Base-by-base conservation (phyloP, 2,113 vertebrate species). In the Rhinopomastus cyanomelas region DNA sequence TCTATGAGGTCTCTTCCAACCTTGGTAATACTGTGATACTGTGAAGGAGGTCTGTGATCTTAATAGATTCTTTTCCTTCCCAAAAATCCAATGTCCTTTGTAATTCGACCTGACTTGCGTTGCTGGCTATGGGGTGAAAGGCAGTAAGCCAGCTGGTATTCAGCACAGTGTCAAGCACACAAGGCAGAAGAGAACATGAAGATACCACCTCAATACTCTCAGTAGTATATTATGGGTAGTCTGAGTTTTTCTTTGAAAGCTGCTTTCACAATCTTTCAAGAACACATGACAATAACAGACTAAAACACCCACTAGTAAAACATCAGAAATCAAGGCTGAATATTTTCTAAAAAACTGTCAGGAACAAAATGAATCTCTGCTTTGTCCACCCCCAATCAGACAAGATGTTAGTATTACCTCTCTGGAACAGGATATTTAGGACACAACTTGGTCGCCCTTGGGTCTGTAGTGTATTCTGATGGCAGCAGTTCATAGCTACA, bases 361-460 rank as follows among this genome's bases (percentile, higher is more conserved):
- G 8, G 8, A 91, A 30, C 88, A 78, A 87, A 91, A 32, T 22
- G 92, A 36, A 77, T 30, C 39, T 56, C 52, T 52, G 15, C 32
- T 84, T 86, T 73, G 65, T 64, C 62, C 57, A 86, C 26, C 65
- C 87, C 57, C 39, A 60, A 61, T 90, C 29, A 94, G 25, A 93
- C 48, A 95, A 93, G 20, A 66, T 85, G 6, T 90, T 88, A 88
- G n/a, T 90, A 97, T 91, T 97, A 99, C 99, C 99, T 99, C 90
- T 98, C 97, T 82, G 98, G 98, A 92, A 99, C 99, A 86, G 99
- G 99, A 81, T 99, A 98, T 95, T 98, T 99, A 90, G 99, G 99
- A 95, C 99, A 99, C 59, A 98, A 98, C n/a, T 92, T 93, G 82
- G 97, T 90, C 29, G 97, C 97, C 85, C 98, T 97, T 46, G 96